Evolutionary conservation across 2,797 vertebrate genomes (phyloP), one percentile per base, ranked within the genome.

Genomic region (Scolopax rusticola): DNA sequence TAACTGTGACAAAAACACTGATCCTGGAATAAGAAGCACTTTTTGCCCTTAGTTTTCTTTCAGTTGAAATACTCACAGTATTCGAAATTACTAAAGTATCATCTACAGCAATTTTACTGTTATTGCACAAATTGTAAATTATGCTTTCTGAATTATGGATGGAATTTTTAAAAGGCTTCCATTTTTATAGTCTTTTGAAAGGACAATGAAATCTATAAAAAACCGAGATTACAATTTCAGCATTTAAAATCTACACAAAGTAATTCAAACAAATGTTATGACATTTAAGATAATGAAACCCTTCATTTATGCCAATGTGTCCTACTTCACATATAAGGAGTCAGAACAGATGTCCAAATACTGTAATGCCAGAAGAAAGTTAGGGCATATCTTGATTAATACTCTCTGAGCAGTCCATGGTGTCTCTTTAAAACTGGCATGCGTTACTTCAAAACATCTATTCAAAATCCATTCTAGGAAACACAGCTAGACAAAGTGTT

Each of bases 231-330:
- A 97, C 93, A 97, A 97, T 98, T 97, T 97, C 97, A 98, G 96
- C 97, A 97, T 98, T 97, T 98, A 96, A 98, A 98, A 98, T 94
- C 97, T 96, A 98, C 97, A 95, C 92, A 97, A 97, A 97, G 97
- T 97, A 98, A 98, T 98, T 98, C 97, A 98, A 98, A 98, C 97
- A 98, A 98, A 98, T 98, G 98, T 98, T 98, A 98, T 98, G 98
- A 98, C 98, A 98, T 98, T 98, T 98, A 97, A 97, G 97, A 98
- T 98, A 98, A 98, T 98, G 97, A 98, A 98, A 97, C 96, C 85
- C 97, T 97, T 97, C 97, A 94, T 96, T 98, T 97, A 97, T 96
- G 97, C 97, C 97, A 97, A 86, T 97, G 97, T 98, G 95, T 97
- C 97, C 97, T 97, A 96, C 91, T 98, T 97, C 97, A 95, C 97